Base-by-base conservation (phyloP, 2,797 vertebrate genomes). In the Holocentrus rufus region DNA sequence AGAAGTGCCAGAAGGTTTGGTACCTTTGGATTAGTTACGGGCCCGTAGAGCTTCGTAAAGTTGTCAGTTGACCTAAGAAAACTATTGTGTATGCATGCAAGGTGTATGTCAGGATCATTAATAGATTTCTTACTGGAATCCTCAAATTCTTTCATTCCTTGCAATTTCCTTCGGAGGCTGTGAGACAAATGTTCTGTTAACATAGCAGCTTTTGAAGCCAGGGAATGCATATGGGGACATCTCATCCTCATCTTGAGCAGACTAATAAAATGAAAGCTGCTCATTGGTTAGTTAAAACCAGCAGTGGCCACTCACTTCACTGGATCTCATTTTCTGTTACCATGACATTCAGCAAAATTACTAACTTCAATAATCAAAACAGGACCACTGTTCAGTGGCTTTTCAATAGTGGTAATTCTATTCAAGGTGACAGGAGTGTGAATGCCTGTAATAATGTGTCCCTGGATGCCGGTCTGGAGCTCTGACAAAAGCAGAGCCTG, bases 401-500 rank as follows among this genome's bases (percentile, higher is more conserved):
- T 74, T 79, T 69, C 31, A 61, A 39, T 39, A 7, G 31, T 25
- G 18, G 17, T 6, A 36, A 30, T 69, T 72, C 7, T 65, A 52
- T 60, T 72, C 25, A 75, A 71, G 62, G 65, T 77, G 78, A 67
- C 49, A 65, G 70, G 55, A 58, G 67, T 22, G 68, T 47, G 52
- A 73, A 55, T 56, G 54, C 13, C 27, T 55, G 3, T 36, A 60
- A 84, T 52, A 72, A 25, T 31, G 31, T 63, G 60, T 65, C 53
- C 15, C 72, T 52, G 46, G 60, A 39, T 44, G 42, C 55, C 59
- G 75, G 71, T 4, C 65, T 49, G 61, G 56, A 58, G 69, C 76
- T 53, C 61, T 44, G 76, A 81, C 70, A 18, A 73, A 84, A 79
- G 62, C 66, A 72, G 11, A 59, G 34, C 27, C 74, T 75, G 8